phyloP scores from a whole-genome alignment of 2,797 vertebrate genomes.

The Aulostomus chinensis region DNA sequence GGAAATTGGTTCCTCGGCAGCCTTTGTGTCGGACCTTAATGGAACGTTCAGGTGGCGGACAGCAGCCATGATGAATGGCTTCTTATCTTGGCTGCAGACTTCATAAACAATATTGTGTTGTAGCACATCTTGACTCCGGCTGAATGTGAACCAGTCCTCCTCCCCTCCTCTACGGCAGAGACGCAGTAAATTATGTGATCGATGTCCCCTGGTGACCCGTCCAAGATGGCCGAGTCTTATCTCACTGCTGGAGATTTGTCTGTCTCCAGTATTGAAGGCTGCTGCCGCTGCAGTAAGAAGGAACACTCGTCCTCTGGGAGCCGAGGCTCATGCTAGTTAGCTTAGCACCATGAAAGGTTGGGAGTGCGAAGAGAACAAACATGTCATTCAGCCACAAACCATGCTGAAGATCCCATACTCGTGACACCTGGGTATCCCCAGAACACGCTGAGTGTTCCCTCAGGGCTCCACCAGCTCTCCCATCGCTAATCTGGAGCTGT shows the following conservation, averaged over 20 bases:
- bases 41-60: conserved; percentile 61
- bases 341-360: no score
- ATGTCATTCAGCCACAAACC: no score
- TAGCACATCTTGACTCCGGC: conserved; percentile 29
- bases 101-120: conserved; percentile 63
- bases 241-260: conserved; percentile 20
- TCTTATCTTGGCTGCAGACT: conserved; percentile 63
- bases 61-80: conserved; percentile 64
- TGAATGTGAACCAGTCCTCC: conserved; percentile 30
- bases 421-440: no score
- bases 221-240: conserved; percentile 27
- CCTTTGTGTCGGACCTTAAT: conserved; percentile 66
- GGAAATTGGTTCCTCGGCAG: conserved; percentile 74
- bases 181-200: conserved; percentile 57
- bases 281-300: conserved; percentile 12
- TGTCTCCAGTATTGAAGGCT: conserved; percentile 5
- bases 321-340: no score
- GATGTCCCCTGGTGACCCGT: conserved; percentile 42
- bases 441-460: no score
- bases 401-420: no score
- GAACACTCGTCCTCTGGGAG: no score
- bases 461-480: no score
- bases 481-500: no score
- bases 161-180: conserved; percentile 15
- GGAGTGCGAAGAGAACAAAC: no score